Evolutionary conservation across 2,113 vertebrate species (phyloP), one percentile per base, ranked within the genome.

Genomic region (Chrysochloris asiatica): DNA sequence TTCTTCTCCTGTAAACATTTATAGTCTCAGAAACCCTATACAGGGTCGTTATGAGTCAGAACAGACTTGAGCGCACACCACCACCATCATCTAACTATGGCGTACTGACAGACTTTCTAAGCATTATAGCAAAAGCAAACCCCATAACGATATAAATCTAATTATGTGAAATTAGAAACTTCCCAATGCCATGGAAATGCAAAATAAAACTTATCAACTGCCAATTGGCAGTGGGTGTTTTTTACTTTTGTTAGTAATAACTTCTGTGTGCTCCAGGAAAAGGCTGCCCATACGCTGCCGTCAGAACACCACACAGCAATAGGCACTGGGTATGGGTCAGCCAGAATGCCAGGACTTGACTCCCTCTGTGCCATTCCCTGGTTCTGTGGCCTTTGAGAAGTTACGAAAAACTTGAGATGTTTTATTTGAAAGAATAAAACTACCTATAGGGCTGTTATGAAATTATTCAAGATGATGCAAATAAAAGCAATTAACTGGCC

Each of bases 141-240:
- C 63, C 22, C 38, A 63, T 28, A 48, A 88, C 84, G 54, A 84
- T 36, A 41, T 10, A 59, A 85, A 36, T 77, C 79, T 28, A 77
- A 33, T 30, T 80, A 12, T 36, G 26, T 69, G 83, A 84, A 84
- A 84, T 54, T 4, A 4, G 45, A 56, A 75, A 75, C 33, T 50
- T 65, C 8, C 24, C 38, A 56, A 56, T 22, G 54, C 69, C 38
- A 75, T 76, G 75, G 61, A 88, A 84, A 88, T 52, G 47, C 79
- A 75, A 87, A 90, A 89, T 84, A 65, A 94, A 92, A 85, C 54
- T 61, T 48, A 86, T 77, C 78, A 38, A 61, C 38, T 84, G 77
- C 71, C 89, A 54, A 45, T 3, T 80, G 73, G 67, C 36, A 84
- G 69, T n/a, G n/a, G n/a, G n/a, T 28, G 33, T 45, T 78, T 87